Percentiles rank a stretch among this genome's conserved stretches.
These are phyloP conservation scores for Physocephala rufipes DNA, from an alignment of 2,888 invertebrate genomes.

Conservation along the genomic window DNA sequence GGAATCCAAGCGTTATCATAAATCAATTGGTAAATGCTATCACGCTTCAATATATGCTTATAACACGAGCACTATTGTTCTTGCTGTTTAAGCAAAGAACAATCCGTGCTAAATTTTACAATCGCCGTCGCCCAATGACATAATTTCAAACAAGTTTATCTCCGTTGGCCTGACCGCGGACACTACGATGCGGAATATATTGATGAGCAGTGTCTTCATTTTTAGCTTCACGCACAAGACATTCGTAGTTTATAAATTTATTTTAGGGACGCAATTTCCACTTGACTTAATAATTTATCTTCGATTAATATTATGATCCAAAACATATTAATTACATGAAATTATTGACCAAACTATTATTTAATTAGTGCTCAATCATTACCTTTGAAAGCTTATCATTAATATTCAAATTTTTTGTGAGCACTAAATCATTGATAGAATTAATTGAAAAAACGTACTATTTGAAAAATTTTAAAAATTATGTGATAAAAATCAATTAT, in stretches of 20 bases:
- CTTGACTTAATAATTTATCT: neutral
- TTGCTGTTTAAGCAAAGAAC: neutral
- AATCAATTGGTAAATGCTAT: conserved; percentile 51
- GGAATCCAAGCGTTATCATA: conserved; percentile 52
- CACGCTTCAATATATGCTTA: conserved; percentile 2
- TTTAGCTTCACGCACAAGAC: neutral
- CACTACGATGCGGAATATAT: conserved; percentile 4
- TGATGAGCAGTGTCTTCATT: neutral
- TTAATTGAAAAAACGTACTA: no score
- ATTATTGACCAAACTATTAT: no score
- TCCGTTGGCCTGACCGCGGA: conserved; percentile 5
- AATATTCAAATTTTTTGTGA: no score
- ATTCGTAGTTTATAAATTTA: neutral
- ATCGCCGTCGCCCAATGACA: conserved; percentile 11
- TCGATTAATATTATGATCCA: no score
- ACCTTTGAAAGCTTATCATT: no score
- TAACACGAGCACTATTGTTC: conserved; percentile 3
- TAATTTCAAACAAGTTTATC: conserved; percentile 1
- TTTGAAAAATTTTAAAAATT: no score
- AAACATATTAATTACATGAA: no score
- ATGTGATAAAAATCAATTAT: no score
- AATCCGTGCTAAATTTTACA: neutral
- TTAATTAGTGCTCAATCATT: no score
- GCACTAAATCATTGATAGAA: no score
- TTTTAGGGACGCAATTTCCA: neutral